Percentiles rank a stretch among this genome's conserved stretches.
These are phyloP conservation scores for Mnemiopsis leidyi DNA, from an alignment of 37 sponge, comb jelly and placozoan species.

Conservation along the genomic window DNA sequence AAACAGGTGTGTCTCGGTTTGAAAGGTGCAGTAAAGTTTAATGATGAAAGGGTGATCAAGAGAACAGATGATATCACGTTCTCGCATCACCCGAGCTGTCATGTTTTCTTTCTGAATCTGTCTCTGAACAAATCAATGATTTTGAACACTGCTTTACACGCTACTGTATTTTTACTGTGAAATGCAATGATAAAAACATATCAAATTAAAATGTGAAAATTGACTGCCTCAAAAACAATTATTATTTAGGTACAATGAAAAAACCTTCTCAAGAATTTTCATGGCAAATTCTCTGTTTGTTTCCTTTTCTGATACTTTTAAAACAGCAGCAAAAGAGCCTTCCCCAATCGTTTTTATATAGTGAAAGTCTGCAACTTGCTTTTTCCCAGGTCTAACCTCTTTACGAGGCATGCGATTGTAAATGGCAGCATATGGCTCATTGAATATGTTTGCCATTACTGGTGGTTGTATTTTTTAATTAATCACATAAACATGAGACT, in stretches of 20 bases:
- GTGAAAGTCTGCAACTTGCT: slow-evolving; percentile 42
- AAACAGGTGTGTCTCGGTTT: slow-evolving; percentile 49
- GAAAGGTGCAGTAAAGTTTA: slow-evolving; percentile 42
- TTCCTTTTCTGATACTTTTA: slow-evolving; percentile 24
- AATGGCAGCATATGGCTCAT: slow-evolving; percentile 21
- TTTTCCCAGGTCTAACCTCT: slow-evolving; percentile 50
- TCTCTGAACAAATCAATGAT: slow-evolving; percentile 26
- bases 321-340: slow-evolving; percentile 34
- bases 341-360: slow-evolving; percentile 47
- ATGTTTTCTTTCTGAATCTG: slow-evolving; percentile 53
- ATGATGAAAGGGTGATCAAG: slow-evolving; percentile 56
- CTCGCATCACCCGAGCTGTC: slow-evolving; percentile 10
- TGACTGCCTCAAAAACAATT: too few relatives aligned
- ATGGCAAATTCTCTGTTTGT: slow-evolving; percentile 30
- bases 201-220: too few relatives aligned
- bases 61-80: slow-evolving; percentile 27
- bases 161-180: too few relatives aligned
- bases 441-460: slow-evolving; percentile 16
- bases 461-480: too few relatives aligned
- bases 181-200: too few relatives aligned
- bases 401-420: slow-evolving; percentile 23
- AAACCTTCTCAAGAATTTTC: slow-evolving; percentile 61
- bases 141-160: too few relatives aligned
- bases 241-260: too few relatives aligned
- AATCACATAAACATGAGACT: too few relatives aligned